phyloP scores from a whole-genome alignment of 2,888 invertebrate species.

The Pherbina coryleti region DNA sequence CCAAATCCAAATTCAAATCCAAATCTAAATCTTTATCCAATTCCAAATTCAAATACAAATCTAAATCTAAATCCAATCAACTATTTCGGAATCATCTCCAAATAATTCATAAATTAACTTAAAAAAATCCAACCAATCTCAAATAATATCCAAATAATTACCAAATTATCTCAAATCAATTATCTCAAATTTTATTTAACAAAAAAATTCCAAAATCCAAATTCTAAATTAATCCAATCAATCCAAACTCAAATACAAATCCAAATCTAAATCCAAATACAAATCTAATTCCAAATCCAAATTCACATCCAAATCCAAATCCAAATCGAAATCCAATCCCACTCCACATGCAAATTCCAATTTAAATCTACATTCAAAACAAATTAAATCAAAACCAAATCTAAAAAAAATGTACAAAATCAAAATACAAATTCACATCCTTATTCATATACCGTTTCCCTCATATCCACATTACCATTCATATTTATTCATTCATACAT shows the following conservation, averaged over 20 bases:
- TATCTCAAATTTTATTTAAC: background rate
- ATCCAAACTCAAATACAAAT: background rate
- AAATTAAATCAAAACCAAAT: background rate
- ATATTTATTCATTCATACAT: no score
- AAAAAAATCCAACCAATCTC: no score
- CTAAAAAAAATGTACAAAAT: no score
- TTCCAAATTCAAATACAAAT: background rate
- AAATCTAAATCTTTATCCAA: background rate
- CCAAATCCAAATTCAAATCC: background rate
- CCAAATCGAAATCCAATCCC: slow-evolving; percentile 38
- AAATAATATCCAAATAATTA: no score
- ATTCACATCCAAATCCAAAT: slow-evolving; percentile 22
- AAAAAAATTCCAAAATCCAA: slow-evolving; percentile 9
- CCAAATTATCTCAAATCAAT: no score
- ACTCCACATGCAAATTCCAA: slow-evolving; percentile 41
- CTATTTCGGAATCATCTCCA: background rate
- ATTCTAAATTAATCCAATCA: background rate
- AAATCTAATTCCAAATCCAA: no score
- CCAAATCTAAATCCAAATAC: slow-evolving; percentile 14
- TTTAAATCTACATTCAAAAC: background rate
- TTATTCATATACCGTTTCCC: no score
- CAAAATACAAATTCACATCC: slow-evolving; percentile 33
- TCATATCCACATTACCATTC: no score
- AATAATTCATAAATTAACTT: no score
- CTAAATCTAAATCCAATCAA: background rate